Conservation (phyloP, 1,140 invertebrate species). For the Macrosteles quadrilineatus region DNA sequence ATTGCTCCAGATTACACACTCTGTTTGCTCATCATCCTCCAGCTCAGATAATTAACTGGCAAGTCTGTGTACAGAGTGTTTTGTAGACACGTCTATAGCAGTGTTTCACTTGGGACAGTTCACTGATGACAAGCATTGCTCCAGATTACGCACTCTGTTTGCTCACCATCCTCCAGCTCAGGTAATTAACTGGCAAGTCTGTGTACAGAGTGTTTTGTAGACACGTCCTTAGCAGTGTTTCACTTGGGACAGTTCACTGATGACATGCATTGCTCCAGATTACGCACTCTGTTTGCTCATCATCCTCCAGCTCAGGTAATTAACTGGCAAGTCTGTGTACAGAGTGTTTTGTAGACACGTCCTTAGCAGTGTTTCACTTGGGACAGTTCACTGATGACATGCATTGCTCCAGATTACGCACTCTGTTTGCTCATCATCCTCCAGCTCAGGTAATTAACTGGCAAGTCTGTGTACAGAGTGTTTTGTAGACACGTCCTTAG, state of each 20-base stretch:
- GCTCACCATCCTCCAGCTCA: no score
- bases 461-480: no score
- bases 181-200: no score
- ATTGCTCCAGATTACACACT: no score
- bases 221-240: constrained; percentile 64
- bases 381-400: constrained; percentile 2
- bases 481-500: no score
- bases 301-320: constrained; percentile 83
- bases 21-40: no score
- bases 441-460: constrained; percentile 84
- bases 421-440: constrained; percentile 85
- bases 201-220: constrained; percentile 94
- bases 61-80: no score
- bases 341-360: constrained; percentile 96
- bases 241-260: neutral
- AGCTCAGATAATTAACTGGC: no score
- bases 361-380: constrained; percentile 44
- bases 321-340: constrained; percentile 55
- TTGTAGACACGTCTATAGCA: no score
- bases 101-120: no score
- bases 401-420: constrained; percentile 64
- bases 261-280: constrained; percentile 47
- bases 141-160: no score
- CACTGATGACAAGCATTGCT: no score
- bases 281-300: constrained; percentile 88